Conservation (phyloP, 2,888 invertebrate genomes). For the Metallyticus violacea region DNA sequence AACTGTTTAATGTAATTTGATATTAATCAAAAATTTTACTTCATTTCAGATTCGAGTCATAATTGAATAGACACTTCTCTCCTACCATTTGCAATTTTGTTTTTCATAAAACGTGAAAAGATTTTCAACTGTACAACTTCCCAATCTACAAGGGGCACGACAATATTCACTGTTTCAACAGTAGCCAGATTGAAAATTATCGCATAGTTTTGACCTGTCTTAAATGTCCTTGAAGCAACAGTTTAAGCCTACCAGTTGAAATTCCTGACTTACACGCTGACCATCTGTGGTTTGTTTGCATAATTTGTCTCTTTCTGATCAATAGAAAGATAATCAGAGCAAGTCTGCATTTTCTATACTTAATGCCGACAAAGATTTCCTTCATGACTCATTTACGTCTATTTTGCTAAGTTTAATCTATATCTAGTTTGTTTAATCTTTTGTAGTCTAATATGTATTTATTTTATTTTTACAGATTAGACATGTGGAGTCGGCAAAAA, state of each 20-base stretch:
- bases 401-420: background rate
- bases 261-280: background rate
- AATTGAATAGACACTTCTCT: too few relatives aligned
- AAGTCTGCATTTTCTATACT: background rate
- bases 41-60: too few relatives aligned
- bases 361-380: background rate
- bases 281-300: background rate
- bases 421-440: background rate
- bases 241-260: too few relatives aligned
- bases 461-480: too few relatives aligned
- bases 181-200: too few relatives aligned
- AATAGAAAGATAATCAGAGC: background rate
- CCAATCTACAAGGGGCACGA: too few relatives aligned
- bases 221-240: background rate
- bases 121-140: too few relatives aligned
- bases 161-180: too few relatives aligned
- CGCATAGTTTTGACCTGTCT: background rate
- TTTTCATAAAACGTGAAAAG: too few relatives aligned
- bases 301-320: background rate
- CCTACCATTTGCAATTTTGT: too few relatives aligned
- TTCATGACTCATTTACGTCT: background rate
- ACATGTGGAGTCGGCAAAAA: background rate
- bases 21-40: too few relatives aligned
- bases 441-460: background rate
- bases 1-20: too few relatives aligned